Conservation (phyloP, 1,140 invertebrate species). For the Agrilus planipennis region DNA sequence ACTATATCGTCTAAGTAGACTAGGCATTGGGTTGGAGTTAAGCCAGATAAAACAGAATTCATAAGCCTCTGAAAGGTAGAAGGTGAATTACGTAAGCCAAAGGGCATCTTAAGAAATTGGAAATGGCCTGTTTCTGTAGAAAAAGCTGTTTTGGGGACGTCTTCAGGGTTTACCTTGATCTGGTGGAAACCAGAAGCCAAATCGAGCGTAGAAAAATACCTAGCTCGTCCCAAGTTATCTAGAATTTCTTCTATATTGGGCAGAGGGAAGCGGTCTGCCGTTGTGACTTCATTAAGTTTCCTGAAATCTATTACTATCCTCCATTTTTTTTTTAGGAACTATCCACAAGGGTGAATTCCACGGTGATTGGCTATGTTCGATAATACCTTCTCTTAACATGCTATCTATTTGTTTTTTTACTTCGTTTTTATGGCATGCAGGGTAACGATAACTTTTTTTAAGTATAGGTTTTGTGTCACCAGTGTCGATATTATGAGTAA, state of each 20-base stretch:
- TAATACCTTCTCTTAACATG: slow-evolving; percentile 18
- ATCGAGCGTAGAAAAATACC: slow-evolving; percentile 2
- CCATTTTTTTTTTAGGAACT: slow-evolving; percentile 5
- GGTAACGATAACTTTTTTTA: slow-evolving; percentile 25
- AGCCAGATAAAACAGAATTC: slow-evolving; percentile 8
- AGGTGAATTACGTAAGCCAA: slow-evolving; percentile 1
- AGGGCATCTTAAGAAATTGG: slow-evolving; percentile 2
- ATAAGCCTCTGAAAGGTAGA: slow-evolving; percentile 1
- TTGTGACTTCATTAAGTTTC: background rate
- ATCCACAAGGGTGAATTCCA: slow-evolving; percentile 6
- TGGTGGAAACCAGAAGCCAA: slow-evolving; percentile 3
- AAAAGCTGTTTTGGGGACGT: background rate
- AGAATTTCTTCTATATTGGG: slow-evolving; percentile 6
- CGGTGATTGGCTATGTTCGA: slow-evolving; percentile 13
- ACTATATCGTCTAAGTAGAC: slow-evolving; percentile 12
- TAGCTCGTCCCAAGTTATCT: background rate
- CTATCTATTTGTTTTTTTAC: slow-evolving; percentile 11
- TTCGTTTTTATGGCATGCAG: slow-evolving; percentile 17
- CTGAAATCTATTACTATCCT: slow-evolving; percentile 8
- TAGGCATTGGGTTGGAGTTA: slow-evolving; percentile 13
- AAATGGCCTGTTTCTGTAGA: background rate
- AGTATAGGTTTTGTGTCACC: no score
- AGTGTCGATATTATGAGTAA: no score
- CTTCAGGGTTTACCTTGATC: background rate
- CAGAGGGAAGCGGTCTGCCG: slow-evolving; percentile 2